A percentile compares a stretch with the other conserved stretches of the same genome.
Conservation (phyloP, 2,888 invertebrate species). For the Tribolium freemani region DNA sequence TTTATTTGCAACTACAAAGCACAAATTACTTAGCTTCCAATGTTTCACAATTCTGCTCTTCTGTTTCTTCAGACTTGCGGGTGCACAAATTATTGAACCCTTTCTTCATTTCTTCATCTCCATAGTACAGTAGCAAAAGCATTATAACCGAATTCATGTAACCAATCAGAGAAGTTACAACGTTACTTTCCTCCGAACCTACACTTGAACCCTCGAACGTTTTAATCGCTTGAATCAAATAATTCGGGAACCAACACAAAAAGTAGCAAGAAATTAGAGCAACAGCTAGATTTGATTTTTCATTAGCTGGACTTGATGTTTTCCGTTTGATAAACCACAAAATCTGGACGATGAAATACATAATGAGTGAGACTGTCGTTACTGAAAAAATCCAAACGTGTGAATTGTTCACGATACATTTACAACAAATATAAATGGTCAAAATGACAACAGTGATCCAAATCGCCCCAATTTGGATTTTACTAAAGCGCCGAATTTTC, state of each 20-base stretch:
- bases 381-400: slow-evolving; percentile 15
- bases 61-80: neutral
- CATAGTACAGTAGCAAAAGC: slow-evolving; percentile 5
- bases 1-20: neutral
- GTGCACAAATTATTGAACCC: slow-evolving; percentile 15
- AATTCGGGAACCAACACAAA: slow-evolving; percentile 17
- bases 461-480: slow-evolving; percentile 4
- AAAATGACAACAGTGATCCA: slow-evolving; percentile 2
- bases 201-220: neutral
- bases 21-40: slow-evolving; percentile 7
- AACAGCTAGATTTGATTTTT: slow-evolving; percentile 9
- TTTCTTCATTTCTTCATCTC: slow-evolving; percentile 12
- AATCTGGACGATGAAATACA: slow-evolving; percentile 16
- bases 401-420: neutral
- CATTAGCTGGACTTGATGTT: neutral
- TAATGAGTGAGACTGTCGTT: neutral
- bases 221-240: slow-evolving; percentile 7
- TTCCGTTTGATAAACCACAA: slow-evolving; percentile 17
- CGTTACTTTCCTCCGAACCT: neutral
- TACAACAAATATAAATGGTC: slow-evolving; percentile 2
- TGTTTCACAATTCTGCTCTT: neutral
- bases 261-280: slow-evolving; percentile 14
- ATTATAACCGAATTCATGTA: slow-evolving; percentile 27
- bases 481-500: slow-evolving; percentile 3
- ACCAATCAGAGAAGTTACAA: slow-evolving; percentile 8